phyloP scores from a whole-genome alignment of 2,888 invertebrate genomes.

The Erebia palarica region DNA sequence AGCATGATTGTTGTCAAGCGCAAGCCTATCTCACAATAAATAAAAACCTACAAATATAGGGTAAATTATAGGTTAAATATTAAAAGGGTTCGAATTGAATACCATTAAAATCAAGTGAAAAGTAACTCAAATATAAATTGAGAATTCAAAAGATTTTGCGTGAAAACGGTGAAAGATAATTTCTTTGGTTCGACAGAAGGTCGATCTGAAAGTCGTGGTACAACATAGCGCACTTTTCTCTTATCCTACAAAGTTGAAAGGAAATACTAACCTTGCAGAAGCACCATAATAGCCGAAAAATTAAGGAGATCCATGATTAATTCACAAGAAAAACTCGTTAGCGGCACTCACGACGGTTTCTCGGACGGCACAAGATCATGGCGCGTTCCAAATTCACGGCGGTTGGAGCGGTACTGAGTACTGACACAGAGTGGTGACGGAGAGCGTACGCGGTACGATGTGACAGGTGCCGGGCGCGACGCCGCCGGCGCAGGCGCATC shows the following conservation, averaged over 20 bases:
- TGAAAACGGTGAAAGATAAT: slow-evolving; percentile 39
- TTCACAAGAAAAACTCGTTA: slow-evolving; percentile 54
- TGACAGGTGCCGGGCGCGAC: slow-evolving; percentile 53
- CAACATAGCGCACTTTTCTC: slow-evolving; percentile 25
- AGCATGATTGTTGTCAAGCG: too few species aligned
- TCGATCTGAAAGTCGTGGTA: slow-evolving; percentile 51
- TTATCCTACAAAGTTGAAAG: not conserved
- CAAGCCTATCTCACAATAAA: too few species aligned
- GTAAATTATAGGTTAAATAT: too few species aligned
- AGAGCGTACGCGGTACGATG: slow-evolving; percentile 15
- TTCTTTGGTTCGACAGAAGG: slow-evolving; percentile 39
- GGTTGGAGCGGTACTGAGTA: slow-evolving; percentile 54
- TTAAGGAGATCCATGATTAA: slow-evolving; percentile 68
- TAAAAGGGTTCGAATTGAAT: too few species aligned
- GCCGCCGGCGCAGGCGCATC: slow-evolving; percentile 34
- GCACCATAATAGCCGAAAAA: slow-evolving; percentile 52
- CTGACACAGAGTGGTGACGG: slow-evolving; percentile 27
- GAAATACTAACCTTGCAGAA: slow-evolving; percentile 56
- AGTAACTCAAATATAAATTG: not conserved
- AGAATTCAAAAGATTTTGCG: slow-evolving; percentile 18
- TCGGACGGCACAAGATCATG: slow-evolving; percentile 53
- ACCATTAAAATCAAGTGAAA: not conserved
- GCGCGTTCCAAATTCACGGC: slow-evolving; percentile 54
- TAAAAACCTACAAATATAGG: too few species aligned
- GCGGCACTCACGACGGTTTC: slow-evolving; percentile 65